Evolutionary conservation across 2,888 invertebrate genomes (phyloP), one percentile per base, ranked within the genome.

Genomic region (Tolmerus cingulatus): DNA sequence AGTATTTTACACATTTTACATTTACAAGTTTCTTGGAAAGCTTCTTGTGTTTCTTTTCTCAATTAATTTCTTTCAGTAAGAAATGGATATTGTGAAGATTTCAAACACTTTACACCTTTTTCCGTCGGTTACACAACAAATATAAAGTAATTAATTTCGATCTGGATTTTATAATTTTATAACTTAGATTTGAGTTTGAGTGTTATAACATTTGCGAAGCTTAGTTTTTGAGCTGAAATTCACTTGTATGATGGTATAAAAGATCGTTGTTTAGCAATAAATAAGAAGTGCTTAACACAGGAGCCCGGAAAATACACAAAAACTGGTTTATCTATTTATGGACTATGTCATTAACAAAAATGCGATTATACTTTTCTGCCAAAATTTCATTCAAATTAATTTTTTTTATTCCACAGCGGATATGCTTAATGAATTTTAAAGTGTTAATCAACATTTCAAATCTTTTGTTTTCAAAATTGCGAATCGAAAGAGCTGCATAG

Each of bases 1-100:
- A 82, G 82, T 82, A 82, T 82, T 82, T 66, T 82, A 82, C 82
- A 82, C 82, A 19, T 82, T 57, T 82, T 30, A 79, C 51, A 79
- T 30, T 79, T 79, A 79, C 79, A 79, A 79, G 14, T 51, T 79
- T 55, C 51, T 30, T 34, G 46, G 51, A 79, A 79, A 79, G 79
- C n/a, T 79, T 79, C 51, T 51, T 79, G 78, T 43, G 14, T 46
- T 43, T 46, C 34, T 51, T 30, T 79, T 37, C 12, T 76, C 8
- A 51, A 16, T 51, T 27, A 66, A 55, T 55, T 66, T 66, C 23
- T 79, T 14, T 27, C 51, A 30, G 79, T 23, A 27, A 79, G 30
- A 79, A 79, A 5, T 27, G 79, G 46, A 40, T 16, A 40, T 78
- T 43, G 34, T 46, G 23, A 78, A 43, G 34, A 12, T 19, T 78